Base-by-base conservation (phyloP, 2,797 vertebrate genomes). In the Sciaenops ocellatus region DNA sequence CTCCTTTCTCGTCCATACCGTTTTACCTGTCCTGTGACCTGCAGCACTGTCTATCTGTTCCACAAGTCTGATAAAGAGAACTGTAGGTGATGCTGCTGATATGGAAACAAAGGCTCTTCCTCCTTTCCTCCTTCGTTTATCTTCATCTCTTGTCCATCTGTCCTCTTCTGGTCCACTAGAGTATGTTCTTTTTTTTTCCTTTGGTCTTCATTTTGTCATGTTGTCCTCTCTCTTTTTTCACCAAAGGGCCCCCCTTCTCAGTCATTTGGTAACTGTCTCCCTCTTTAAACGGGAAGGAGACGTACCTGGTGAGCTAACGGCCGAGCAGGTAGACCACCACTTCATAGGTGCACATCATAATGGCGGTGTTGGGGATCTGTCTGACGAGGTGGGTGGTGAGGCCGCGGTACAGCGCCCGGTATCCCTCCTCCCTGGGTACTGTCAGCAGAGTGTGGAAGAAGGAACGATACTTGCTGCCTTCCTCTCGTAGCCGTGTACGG, bases 271-370 rank as follows among this genome's bases (percentile, higher is more conserved):
- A 38, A 56, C 41, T 0, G 60, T 52, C 78, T 79, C 83, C 30
- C 24, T 70, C 68, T 79, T 59, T 28, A 22, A 67, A 72, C 52
- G 62, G 66, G 64, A 83, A 72, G 73, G 76, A 86, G 68, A 64
- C 41, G 1, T 5, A 56, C 16, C 6, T 3, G 8, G 42, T 17
- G 44, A 59, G 88, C 95, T 98, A 99, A 95, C 96, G 94, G 72
- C 97, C 94, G 0, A 99, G 96, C 73, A 99, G 93, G 95, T 99
- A 98, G 82, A 99, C 97, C 87, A 99, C 98, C 89, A 99, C 90
- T 94, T 99, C 98, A 72, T 99, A 99, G 84, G 98, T 99, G 90
- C 96, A 97, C 98, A 99, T 99, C 97, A 99, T 97, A 89, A 99
- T 98, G 89, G 98, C 98, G 0, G 98, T 99, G 95, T 99, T 99